Evolutionary conservation across 2,888 invertebrate genomes (phyloP).

Genomic region (Aproaerema taeniolella): DNA sequence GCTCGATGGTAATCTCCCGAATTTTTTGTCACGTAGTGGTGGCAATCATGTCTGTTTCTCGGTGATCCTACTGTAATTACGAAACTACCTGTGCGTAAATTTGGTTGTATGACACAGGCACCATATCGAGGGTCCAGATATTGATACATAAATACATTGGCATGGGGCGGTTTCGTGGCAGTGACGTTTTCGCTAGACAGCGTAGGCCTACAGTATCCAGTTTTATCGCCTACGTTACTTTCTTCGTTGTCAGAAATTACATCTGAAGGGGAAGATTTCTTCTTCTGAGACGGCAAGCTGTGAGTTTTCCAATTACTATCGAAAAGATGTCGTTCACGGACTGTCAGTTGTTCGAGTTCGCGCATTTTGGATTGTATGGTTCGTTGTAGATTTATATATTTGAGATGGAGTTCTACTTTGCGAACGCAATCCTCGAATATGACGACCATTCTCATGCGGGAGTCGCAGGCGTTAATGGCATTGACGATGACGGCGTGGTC

Average conservation of each 20-base stretch:
- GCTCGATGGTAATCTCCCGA: slow-evolving; percentile 53
- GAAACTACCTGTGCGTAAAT: slow-evolving; percentile 81
- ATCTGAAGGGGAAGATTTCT: slow-evolving; percentile 79
- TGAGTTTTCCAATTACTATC: slow-evolving; percentile 94
- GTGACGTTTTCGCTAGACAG: slow-evolving; percentile 89
- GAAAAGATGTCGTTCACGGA: slow-evolving; percentile 88
- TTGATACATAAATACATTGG: slow-evolving; percentile 78
- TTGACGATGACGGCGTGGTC: slow-evolving; percentile 95
- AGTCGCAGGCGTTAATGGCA: slow-evolving; percentile 92
- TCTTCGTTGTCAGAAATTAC: slow-evolving; percentile 62
- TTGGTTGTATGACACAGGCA: slow-evolving; percentile 82
- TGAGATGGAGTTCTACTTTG: slow-evolving; percentile 94
- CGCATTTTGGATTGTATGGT: slow-evolving; percentile 89
- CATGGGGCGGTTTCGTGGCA: slow-evolving; percentile 57
- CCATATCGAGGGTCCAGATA: slow-evolving; percentile 85
- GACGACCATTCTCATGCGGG: slow-evolving; percentile 96
- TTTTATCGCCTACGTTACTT: slow-evolving; percentile 60
- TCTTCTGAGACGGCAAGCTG: slow-evolving; percentile 90
- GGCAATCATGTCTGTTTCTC: slow-evolving; percentile 80
- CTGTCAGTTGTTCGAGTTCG: slow-evolving; percentile 88
- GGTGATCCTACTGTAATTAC: slow-evolving; percentile 84
- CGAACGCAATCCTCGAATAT: slow-evolving; percentile 97
- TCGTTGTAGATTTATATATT: slow-evolving; percentile 92
- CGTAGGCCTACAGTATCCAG: slow-evolving; percentile 85
- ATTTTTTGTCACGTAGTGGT: slow-evolving; percentile 81